Evolutionary conservation across 2,888 invertebrate species (phyloP).

Genomic region (Eupithecia insigniata): DNA sequence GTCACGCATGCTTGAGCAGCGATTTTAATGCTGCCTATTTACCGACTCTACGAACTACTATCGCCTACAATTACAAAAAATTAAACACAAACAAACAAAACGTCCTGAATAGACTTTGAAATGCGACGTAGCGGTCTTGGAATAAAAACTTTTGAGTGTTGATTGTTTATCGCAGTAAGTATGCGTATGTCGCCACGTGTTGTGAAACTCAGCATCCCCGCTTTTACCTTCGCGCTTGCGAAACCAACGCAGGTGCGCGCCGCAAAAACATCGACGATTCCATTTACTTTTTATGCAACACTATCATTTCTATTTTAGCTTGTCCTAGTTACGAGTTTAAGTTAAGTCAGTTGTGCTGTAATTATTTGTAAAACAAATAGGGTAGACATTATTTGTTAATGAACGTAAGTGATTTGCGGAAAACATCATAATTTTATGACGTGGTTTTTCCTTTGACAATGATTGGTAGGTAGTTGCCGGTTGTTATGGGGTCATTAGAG

Average conservation of each 20-base stretch:
- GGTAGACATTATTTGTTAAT: no score
- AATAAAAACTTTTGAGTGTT: slow-evolving; percentile 17
- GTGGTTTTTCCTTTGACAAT: slow-evolving; percentile 15
- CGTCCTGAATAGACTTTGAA: not conserved
- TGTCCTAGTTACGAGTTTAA: not conserved
- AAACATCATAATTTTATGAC: slow-evolving; percentile 2
- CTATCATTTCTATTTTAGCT: slow-evolving; percentile 52
- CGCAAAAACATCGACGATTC: slow-evolving; percentile 81
- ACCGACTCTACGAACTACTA: slow-evolving; percentile 25
- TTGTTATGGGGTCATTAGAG: not conserved
- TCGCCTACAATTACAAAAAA: not conserved
- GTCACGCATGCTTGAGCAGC: slow-evolving; percentile 81
- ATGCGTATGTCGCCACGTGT: slow-evolving; percentile 68
- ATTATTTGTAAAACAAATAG: no score
- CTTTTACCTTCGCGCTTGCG: slow-evolving; percentile 83
- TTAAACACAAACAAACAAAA: not conserved
- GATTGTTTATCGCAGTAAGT: slow-evolving; percentile 44
- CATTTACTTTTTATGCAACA: slow-evolving; percentile 81
- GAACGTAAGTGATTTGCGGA: slow-evolving; percentile 5
- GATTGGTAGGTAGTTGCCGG: slow-evolving; percentile 6
- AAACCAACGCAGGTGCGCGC: slow-evolving; percentile 84
- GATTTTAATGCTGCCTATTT: slow-evolving; percentile 63
- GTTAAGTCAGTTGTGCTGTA: not conserved
- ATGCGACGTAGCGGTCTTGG: not conserved
- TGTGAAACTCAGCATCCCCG: slow-evolving; percentile 82